Percentiles rank a stretch among this genome's conserved stretches.
Conservation (phyloP, 2,113 vertebrate species). For the Lepus americanus region DNA sequence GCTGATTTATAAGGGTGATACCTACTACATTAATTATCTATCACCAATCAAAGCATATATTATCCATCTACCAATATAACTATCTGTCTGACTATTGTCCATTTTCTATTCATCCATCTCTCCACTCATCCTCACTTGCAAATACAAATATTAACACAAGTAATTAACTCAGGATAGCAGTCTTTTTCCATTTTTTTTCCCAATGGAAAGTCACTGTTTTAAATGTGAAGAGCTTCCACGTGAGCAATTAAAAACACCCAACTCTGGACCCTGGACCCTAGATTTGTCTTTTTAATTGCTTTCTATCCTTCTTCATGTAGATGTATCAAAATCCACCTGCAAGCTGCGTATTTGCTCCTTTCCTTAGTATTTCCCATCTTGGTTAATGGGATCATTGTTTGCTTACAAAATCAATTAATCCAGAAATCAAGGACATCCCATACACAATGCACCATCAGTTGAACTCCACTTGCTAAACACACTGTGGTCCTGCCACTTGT, state of each 20-base stretch:
- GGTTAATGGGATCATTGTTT: neutral
- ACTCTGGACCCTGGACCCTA: neutral
- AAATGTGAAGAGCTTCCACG: constrained; percentile 7
- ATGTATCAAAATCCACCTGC: neutral
- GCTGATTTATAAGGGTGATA: neutral
- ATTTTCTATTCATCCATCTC: neutral
- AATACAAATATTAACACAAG: neutral
- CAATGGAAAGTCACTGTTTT: constrained; percentile 19
- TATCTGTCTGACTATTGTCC: no score
- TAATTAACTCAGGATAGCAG: neutral
- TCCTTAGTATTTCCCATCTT: neutral
- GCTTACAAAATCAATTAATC: neutral
- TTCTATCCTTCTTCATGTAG: neutral
- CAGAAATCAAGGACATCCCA: neutral
- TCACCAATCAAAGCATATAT: neutral
- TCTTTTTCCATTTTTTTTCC: neutral
- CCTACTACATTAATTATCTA: neutral
- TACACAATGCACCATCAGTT: no score
- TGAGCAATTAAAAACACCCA: constrained; percentile 34
- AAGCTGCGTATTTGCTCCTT: neutral
- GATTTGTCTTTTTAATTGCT: constrained; percentile 22
- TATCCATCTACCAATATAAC: neutral
- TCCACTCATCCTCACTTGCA: neutral
- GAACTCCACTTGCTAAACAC: no score
- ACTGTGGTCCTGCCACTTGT: no score